Percentiles rank a stretch among this genome's conserved stretches.
Evolutionary conservation across 2,888 invertebrate genomes (phyloP).

Genomic region (Pseudanteris insignis): DNA sequence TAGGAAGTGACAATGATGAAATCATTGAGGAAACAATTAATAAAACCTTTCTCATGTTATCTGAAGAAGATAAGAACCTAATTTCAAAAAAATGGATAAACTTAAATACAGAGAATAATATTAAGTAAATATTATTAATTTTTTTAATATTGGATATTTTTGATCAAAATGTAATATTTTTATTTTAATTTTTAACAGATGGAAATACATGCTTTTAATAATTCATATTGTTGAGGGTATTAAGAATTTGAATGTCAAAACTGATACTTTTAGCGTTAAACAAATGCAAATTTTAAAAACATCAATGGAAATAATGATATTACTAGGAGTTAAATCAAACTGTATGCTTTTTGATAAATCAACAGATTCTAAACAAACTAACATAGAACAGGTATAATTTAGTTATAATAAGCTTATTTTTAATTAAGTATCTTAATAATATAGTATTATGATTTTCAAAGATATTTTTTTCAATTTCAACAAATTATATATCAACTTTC

Average conservation of each 20-base stretch:
- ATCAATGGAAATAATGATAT: conserved; percentile 72
- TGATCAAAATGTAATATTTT: conserved; percentile 53
- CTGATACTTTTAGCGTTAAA: conserved; percentile 71
- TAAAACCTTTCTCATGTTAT: conserved; percentile 11
- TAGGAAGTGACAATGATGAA: conserved; percentile 12
- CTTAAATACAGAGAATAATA: conserved; percentile 1
- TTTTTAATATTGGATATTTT: conserved; percentile 30
- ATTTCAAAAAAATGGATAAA: conserved; percentile 7
- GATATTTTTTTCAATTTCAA: conserved; percentile 1
- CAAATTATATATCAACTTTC: conserved; percentile 49
- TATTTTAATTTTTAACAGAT: no score
- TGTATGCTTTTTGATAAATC: conserved; percentile 66
- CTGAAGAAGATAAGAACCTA: conserved; percentile 10
- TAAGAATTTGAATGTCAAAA: conserved; percentile 39
- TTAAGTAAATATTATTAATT: no score
- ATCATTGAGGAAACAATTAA: conserved; percentile 11
- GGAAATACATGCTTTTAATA: no score
- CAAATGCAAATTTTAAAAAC: conserved; percentile 74
- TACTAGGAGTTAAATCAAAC: conserved; percentile 72
- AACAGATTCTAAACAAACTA: conserved; percentile 49
- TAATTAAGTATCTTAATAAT: no score
- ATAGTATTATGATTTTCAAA: not conserved
- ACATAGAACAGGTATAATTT: conserved; percentile 8
- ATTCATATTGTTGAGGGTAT: conserved; percentile 48
- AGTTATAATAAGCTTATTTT: not conserved